Evolutionary conservation across 2,888 invertebrate genomes (phyloP).

Genomic region (Drosophila histrio): DNA sequence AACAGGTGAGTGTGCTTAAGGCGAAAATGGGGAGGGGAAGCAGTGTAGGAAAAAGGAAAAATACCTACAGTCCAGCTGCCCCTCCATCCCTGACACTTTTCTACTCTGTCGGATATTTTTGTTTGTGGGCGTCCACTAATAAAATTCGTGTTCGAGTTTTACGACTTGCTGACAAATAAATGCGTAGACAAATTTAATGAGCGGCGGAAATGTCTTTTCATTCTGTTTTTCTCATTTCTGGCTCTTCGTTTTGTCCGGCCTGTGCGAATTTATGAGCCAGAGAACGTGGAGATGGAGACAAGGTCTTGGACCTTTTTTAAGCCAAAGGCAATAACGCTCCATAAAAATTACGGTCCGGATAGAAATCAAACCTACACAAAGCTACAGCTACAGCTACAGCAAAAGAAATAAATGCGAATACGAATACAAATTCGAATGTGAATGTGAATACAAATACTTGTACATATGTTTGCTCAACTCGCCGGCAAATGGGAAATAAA

Average conservation of each 20-base stretch:
- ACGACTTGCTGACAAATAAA: slow-evolving; percentile 82
- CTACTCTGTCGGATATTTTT: not conserved
- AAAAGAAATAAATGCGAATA: slow-evolving; percentile 12
- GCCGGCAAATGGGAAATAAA: slow-evolving; percentile 41
- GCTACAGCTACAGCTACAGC: not conserved
- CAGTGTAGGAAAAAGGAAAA: not conserved
- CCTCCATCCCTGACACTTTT: not conserved
- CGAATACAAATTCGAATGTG: slow-evolving; percentile 17
- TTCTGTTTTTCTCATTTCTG: slow-evolving; percentile 41
- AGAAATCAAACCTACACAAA: slow-evolving; percentile 50
- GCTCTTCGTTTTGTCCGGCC: slow-evolving; percentile 17
- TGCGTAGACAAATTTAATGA: slow-evolving; percentile 82
- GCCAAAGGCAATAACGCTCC: slow-evolving; percentile 50
- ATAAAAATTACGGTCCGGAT: slow-evolving; percentile 62
- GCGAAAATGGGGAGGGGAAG: not conserved
- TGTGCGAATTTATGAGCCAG: slow-evolving; percentile 39
- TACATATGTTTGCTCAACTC: slow-evolving; percentile 34
- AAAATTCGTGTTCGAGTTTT: slow-evolving; percentile 71
- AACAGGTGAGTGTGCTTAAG: slow-evolving; percentile 40
- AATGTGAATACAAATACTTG: slow-evolving; percentile 27
- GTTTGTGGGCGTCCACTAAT: slow-evolving; percentile 44
- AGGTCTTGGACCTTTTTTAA: slow-evolving; percentile 33
- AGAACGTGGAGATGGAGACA: not conserved
- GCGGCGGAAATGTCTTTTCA: slow-evolving; percentile 76
- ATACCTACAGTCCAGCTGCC: not conserved